phyloP scores from a whole-genome alignment of 2,888 invertebrate species.

The Phytoseiulus persimilis region DNA sequence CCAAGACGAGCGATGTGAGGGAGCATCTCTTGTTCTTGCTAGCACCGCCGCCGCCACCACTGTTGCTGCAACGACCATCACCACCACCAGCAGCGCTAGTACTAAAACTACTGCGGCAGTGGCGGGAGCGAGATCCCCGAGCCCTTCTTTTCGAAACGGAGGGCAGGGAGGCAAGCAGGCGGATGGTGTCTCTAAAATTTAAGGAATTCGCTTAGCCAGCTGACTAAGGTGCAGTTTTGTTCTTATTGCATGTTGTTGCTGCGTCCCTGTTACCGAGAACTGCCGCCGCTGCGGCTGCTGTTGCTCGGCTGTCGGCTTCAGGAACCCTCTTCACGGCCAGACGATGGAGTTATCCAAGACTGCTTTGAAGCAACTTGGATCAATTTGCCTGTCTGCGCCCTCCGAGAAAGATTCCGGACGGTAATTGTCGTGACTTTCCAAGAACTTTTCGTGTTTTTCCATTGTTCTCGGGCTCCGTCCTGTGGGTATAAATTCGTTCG shows the following conservation, averaged over 20 bases:
- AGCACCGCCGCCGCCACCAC: background rate
- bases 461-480: background rate
- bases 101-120: background rate
- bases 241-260: slow-evolving; percentile 5
- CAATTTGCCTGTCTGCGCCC: background rate
- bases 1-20: background rate
- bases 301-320: background rate
- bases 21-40: background rate
- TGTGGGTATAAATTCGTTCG: too few species aligned
- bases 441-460: background rate
- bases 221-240: slow-evolving; percentile 5
- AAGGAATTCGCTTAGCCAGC: slow-evolving; percentile 5
- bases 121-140: background rate
- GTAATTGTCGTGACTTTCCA: background rate
- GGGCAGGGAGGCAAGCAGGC: background rate
- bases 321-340: background rate
- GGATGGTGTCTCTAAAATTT: slow-evolving; percentile 5
- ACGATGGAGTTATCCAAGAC: background rate
- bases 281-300: background rate
- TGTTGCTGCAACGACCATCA: too few species aligned
- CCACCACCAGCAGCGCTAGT: background rate
- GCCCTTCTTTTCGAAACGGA: background rate
- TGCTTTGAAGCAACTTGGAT: background rate
- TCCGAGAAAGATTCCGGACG: background rate
- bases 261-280: background rate